A percentile compares a stretch with the other conserved stretches of the same genome.
Evolutionary conservation across 2,888 invertebrate genomes (phyloP).

Genomic region (Ceraclea dissimilis): DNA sequence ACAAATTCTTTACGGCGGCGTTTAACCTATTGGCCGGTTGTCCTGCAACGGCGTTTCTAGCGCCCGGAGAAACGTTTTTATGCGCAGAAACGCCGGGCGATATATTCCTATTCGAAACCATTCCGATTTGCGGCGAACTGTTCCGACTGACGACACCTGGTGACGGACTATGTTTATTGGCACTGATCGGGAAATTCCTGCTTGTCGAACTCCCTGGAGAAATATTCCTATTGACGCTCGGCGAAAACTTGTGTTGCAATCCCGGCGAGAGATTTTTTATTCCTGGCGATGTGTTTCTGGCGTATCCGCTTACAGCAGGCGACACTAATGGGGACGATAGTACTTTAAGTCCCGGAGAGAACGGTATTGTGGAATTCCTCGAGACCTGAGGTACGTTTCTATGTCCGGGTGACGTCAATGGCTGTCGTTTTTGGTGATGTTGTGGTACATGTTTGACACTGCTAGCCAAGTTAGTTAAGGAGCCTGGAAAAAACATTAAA

Average conservation of each 20-base stretch:
- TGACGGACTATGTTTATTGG: background rate
- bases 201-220: background rate
- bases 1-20: conserved; percentile 18
- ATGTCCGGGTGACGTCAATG: conserved; percentile 22
- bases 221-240: conserved; percentile 7
- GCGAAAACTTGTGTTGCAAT: background rate
- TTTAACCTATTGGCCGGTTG: background rate
- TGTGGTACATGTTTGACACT: conserved; percentile 21
- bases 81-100: conserved; percentile 2
- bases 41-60: background rate
- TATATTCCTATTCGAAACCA: conserved; percentile 8
- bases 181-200: conserved; percentile 9
- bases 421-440: conserved; percentile 14
- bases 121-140: conserved; percentile 12
- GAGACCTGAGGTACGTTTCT: conserved; percentile 10
- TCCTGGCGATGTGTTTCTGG: background rate
- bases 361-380: background rate
- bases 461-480: conserved; percentile 13
- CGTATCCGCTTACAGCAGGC: background rate
- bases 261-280: conserved; percentile 8
- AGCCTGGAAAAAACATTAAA: conserved; percentile 7
- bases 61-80: conserved; percentile 8
- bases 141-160: background rate
- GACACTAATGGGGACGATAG: conserved; percentile 1
- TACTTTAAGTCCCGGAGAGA: background rate